These are phyloP conservation scores for Encarsia formosa DNA, from an alignment of 2,888 invertebrate genomes.

Conservation along the genomic window DNA sequence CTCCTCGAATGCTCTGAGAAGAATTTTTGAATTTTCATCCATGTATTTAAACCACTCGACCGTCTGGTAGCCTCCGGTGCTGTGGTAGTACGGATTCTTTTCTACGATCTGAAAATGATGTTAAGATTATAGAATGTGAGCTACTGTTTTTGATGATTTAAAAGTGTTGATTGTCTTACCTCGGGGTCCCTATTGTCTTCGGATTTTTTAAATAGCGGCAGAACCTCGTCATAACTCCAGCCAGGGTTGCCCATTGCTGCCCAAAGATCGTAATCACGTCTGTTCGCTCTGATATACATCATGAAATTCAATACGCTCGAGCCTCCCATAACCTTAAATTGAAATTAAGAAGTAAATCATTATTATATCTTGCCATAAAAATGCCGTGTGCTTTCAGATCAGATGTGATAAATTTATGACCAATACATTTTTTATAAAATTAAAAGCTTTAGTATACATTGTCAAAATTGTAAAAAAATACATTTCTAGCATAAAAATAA, in stretches of 20 bases:
- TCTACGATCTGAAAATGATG: slow-evolving; percentile 35
- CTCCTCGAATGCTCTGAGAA: slow-evolving; percentile 62
- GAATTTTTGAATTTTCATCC: slow-evolving; percentile 57
- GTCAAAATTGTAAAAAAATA: no score
- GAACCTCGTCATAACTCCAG: slow-evolving; percentile 57
- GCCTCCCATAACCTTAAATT: slow-evolving; percentile 55
- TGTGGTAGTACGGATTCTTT: slow-evolving; percentile 56
- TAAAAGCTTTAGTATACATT: no score
- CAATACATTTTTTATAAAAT: no score
- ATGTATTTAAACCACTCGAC: slow-evolving; percentile 63
- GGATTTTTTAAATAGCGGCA: slow-evolving; percentile 54
- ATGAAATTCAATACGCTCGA: slow-evolving; percentile 61
- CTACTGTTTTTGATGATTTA: background rate
- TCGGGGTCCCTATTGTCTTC: slow-evolving; percentile 49
- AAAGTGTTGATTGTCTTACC: slow-evolving; percentile 29
- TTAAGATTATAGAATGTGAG: slow-evolving; percentile 19
- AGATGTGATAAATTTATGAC: no score
- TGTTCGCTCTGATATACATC: slow-evolving; percentile 59
- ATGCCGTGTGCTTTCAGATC: no score
- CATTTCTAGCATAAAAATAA: no score
- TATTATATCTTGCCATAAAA: no score
- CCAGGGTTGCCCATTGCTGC: slow-evolving; percentile 53
- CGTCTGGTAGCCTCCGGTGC: slow-evolving; percentile 60
- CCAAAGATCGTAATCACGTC: slow-evolving; percentile 58
- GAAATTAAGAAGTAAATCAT: no score